Evolutionary conservation across 1,140 invertebrate species (phyloP).

Genomic region (Bombus waltoni): DNA sequence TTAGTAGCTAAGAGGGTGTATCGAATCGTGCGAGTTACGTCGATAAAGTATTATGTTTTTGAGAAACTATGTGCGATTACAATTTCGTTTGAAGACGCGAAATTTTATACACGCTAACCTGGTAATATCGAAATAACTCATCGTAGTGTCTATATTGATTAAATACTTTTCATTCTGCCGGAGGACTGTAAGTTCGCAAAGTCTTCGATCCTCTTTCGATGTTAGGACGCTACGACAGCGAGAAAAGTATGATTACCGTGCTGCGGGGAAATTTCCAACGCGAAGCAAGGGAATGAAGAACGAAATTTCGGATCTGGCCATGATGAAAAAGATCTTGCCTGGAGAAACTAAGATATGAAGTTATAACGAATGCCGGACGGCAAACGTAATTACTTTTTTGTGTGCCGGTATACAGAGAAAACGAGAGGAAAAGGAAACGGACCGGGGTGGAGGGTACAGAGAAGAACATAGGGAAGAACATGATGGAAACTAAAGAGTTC

Average conservation of each 20-base stretch:
- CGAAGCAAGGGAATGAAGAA: background rate
- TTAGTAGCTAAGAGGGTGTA: too few relatives aligned
- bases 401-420: background rate
- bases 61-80: too few relatives aligned
- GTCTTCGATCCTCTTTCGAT: too few relatives aligned
- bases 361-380: constrained; percentile 45
- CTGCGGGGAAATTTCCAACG: background rate
- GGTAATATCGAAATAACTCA: too few relatives aligned
- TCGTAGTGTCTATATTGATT: too few relatives aligned
- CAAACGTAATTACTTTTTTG: constrained; percentile 50
- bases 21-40: too few relatives aligned
- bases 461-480: constrained; percentile 12
- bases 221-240: background rate
- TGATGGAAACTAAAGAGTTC: constrained; percentile 13
- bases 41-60: too few relatives aligned
- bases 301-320: constrained; percentile 2
- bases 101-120: too few relatives aligned
- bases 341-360: constrained; percentile 18
- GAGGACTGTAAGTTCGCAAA: too few relatives aligned
- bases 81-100: too few relatives aligned
- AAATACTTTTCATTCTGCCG: too few relatives aligned
- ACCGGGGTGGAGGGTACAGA: too few relatives aligned
- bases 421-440: background rate
- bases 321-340: background rate
- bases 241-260: background rate